A percentile compares a stretch with the other conserved stretches of the same genome.
phyloP scores from a whole-genome alignment of 2,113 vertebrate genomes.

The Lepus americanus region DNA sequence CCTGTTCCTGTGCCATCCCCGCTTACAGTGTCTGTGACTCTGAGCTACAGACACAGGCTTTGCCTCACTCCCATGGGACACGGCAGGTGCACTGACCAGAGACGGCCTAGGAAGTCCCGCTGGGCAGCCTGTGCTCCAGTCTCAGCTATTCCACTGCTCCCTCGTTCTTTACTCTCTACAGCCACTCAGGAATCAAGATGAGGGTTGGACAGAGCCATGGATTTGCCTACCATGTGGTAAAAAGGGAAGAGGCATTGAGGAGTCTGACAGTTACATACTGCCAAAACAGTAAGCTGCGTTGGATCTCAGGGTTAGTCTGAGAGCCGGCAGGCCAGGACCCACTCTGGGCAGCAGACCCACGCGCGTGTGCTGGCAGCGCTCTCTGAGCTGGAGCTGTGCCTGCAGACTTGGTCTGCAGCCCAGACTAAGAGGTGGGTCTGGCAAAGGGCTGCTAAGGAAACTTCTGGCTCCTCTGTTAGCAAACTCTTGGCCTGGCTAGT shows the following conservation, averaged over 20 bases:
- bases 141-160: not conserved
- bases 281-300: no score
- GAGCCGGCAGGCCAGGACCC: not conserved
- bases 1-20: not conserved
- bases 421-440: not conserved
- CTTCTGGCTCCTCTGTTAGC: not conserved
- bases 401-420: not conserved
- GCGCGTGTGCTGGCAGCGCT: fast-evolving
- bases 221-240: not conserved
- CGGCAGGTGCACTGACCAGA: not conserved
- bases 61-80: not conserved
- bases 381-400: not conserved
- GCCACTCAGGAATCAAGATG: not conserved
- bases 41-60: not conserved
- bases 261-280: not conserved
- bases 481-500: not conserved
- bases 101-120: not conserved
- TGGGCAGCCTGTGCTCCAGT: not conserved
- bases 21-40: not conserved
- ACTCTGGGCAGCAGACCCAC: not conserved
- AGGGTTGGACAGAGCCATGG: not conserved
- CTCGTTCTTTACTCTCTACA: not conserved
- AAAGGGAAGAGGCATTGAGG: not conserved
- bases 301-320: not conserved
- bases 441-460: not conserved